phyloP scores from a whole-genome alignment of 2,113 vertebrate species.

The Gnathonemus longibarbis region DNA sequence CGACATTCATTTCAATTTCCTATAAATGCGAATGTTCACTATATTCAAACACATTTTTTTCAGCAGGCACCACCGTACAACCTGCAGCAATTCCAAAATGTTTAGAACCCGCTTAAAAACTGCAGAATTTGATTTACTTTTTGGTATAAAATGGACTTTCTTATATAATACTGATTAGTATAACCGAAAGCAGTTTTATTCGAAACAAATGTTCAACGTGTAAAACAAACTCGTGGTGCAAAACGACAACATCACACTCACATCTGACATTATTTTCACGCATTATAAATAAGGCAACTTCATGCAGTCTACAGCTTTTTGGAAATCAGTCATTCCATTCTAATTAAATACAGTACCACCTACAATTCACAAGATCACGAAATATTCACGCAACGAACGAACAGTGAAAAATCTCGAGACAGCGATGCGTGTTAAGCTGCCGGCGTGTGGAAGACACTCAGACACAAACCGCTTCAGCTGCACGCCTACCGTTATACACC shows the following conservation, averaged over 20 bases:
- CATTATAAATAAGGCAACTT: neutral
- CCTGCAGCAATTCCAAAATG: neutral
- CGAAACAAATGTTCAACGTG: neutral
- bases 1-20: neutral
- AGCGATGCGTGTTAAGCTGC: neutral
- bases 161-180: neutral
- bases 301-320: neutral
- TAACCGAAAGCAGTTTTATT: neutral
- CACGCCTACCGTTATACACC: neutral
- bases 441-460: neutral
- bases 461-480: neutral
- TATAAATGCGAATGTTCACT: neutral
- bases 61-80: neutral
- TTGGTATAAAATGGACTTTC: neutral
- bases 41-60: neutral
- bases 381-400: neutral
- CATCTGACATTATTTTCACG: neutral
- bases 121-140: neutral
- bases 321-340: neutral
- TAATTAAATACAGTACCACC: neutral
- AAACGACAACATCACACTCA: neutral
- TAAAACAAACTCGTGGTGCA: neutral
- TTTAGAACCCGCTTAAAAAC: neutral
- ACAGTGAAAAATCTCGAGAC: neutral
- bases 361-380: neutral